Evolutionary conservation across 2,797 vertebrate genomes (phyloP), one percentile per base, ranked within the genome.

Genomic region (Pterois miles): DNA sequence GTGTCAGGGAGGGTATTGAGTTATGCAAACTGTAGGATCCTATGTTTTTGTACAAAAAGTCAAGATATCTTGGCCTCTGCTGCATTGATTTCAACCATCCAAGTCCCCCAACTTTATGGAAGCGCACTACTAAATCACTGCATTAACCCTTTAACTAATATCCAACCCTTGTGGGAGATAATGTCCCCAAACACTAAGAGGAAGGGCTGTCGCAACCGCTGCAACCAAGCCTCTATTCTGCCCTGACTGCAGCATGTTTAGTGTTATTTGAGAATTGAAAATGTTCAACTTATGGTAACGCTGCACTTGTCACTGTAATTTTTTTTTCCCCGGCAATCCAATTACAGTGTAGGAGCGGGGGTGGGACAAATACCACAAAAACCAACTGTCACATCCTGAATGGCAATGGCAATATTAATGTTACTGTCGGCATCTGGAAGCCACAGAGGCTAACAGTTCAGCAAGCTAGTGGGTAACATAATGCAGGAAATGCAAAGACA

Each of bases 381-480:
- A 18, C 40, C 40, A 43, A 43, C 40, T 0, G 40, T 43, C 40
- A 43, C 40, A 18, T 1, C 0, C 16, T 43, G 13, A 0, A 13
- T 38, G 40, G 43, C 43, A 46, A 20, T 8, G 3, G 0, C 0
- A 46, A 46, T 20, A 18, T 46, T 46, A 20, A 46, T 0, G 18
- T 46, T 20, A 0, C 16, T 8, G 7, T 46, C 40, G 0, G 7
- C 40, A 3, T 46, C 40, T 2, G 8, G 40, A 46, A 46, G 40
- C 40, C 0, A 20, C 0, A 46, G 40, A 46, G 0, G 0, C 7
- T 46, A 46, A 1, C 16, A 46, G 0, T 46, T 18, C 20, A 46
- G 16, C 1, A 46, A 20, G 40, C 3, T 43, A 8, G 40, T 18
- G 40, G 40, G 40, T 46, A 46, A 0, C 40, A 46, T 46, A 46